These are phyloP conservation scores for Dendroctonus ponderosae DNA, from an alignment of 1,140 invertebrate genomes.

Conservation along the genomic window DNA sequence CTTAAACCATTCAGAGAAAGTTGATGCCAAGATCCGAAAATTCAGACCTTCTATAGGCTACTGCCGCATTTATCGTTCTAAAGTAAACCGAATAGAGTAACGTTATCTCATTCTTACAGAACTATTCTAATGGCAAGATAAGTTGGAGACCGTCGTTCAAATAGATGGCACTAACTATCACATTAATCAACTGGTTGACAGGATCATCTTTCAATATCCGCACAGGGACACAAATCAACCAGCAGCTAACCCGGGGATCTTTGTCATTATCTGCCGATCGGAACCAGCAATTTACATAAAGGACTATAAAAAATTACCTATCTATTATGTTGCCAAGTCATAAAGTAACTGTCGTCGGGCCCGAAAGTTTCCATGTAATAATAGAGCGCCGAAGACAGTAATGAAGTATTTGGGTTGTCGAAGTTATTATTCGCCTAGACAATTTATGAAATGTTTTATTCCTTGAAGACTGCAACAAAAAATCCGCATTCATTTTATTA, in stretches of 20 bases:
- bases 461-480: too few relatives aligned
- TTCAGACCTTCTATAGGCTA: background rate
- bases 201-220: conserved; percentile 22
- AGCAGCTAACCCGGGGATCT: conserved; percentile 6
- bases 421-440: too few relatives aligned
- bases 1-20: background rate
- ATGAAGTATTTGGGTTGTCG: too few relatives aligned
- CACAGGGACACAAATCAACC: conserved; percentile 18
- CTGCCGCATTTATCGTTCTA: background rate
- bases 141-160: conserved; percentile 8
- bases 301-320: conserved; percentile 13
- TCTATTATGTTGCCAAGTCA: conserved; percentile 4
- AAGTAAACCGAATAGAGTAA: background rate
- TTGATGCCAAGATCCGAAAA: background rate
- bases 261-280: conserved; percentile 16
- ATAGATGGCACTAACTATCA: background rate
- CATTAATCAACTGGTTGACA: conserved; percentile 21
- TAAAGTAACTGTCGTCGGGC: too few relatives aligned
- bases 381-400: too few relatives aligned
- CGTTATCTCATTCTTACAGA: background rate
- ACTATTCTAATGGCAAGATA: conserved; percentile 13
- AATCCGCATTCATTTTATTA: too few relatives aligned
- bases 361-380: too few relatives aligned
- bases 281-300: conserved; percentile 14
- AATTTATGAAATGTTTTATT: too few relatives aligned